Evolutionary conservation across 2,797 vertebrate species (phyloP).

Genomic region (Megalops cyprinoides): DNA sequence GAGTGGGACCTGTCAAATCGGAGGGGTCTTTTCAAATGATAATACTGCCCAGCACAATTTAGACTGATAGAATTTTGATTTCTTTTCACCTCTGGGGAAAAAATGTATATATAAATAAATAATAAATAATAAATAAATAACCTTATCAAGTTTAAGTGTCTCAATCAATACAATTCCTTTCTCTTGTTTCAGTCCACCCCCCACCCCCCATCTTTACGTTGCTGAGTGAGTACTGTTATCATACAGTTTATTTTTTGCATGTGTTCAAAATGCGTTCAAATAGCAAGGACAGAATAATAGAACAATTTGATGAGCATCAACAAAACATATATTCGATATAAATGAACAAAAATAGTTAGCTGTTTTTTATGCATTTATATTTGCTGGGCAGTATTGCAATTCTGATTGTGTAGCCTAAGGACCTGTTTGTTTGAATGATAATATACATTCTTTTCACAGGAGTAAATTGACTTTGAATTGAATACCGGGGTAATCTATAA

Average conservation of each 20-base stretch:
- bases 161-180: constrained; percentile 73
- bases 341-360: neutral
- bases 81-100: constrained; percentile 87
- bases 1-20: constrained; percentile 95
- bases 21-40: constrained; percentile 93
- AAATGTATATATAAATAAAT: constrained; percentile 66
- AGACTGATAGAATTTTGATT: constrained; percentile 97
- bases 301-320: constrained; percentile 25
- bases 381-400: neutral
- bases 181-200: constrained; percentile 68
- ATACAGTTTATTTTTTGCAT: constrained; percentile 27
- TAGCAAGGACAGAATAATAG: constrained; percentile 18
- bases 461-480: constrained; percentile 12
- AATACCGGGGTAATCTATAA: constrained; percentile 14
- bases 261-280: constrained; percentile 2
- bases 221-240: constrained; percentile 54
- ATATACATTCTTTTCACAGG: constrained; percentile 9
- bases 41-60: constrained; percentile 97
- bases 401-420: constrained; percentile 10
- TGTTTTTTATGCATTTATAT: neutral
- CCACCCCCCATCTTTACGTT: constrained; percentile 47
- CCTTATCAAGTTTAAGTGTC: constrained; percentile 77
- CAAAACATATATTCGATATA: constrained; percentile 29
- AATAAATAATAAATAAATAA: constrained; percentile 68
- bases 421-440: constrained; percentile 13